A percentile compares a stretch with the other conserved stretches of the same genome.
Evolutionary conservation across 1,140 invertebrate species (phyloP).

Genomic region (Anthonomus grandis): DNA sequence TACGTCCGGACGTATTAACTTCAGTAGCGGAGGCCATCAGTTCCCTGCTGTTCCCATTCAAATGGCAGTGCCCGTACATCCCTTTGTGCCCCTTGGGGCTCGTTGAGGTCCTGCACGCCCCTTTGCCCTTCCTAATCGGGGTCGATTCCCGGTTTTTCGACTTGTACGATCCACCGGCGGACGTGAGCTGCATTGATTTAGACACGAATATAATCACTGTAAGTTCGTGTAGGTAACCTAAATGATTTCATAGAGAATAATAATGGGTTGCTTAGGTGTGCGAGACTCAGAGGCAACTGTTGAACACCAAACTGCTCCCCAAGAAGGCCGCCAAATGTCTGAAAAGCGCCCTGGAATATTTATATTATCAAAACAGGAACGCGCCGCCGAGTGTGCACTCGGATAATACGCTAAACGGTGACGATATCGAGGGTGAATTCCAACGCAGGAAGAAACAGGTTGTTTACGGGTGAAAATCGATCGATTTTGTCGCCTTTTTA

Average conservation of each 20-base stretch:
- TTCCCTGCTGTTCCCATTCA: conserved; percentile 95
- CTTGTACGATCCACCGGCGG: conserved; percentile 90
- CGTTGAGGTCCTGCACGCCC: conserved; percentile 88
- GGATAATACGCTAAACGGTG: conserved; percentile 34
- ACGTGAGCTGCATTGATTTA: conserved; percentile 97
- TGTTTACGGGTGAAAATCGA: conserved; percentile 25
- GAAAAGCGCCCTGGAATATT: conserved; percentile 65
- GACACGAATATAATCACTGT: conserved; percentile 94
- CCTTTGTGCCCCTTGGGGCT: conserved; percentile 93
- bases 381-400: conserved; percentile 22
- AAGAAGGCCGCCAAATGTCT: conserved; percentile 82
- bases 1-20: conserved; percentile 91
- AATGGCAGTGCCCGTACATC: conserved; percentile 99
- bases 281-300: conserved; percentile 76
- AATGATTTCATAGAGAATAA: no score
- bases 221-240: conserved; percentile 25
- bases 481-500: not conserved
- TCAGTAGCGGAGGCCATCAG: conserved; percentile 98
- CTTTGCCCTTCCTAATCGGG: conserved; percentile 95
- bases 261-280: conserved; percentile 60
- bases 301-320: conserved; percentile 82
- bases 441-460: conserved; percentile 69
- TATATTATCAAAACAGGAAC: conserved; percentile 48
- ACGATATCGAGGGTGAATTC: conserved; percentile 67
- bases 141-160: conserved; percentile 97